These are phyloP conservation scores for Eudasyphora cyanicolor DNA, from an alignment of 2,888 invertebrate species.

Conservation along the genomic window DNA sequence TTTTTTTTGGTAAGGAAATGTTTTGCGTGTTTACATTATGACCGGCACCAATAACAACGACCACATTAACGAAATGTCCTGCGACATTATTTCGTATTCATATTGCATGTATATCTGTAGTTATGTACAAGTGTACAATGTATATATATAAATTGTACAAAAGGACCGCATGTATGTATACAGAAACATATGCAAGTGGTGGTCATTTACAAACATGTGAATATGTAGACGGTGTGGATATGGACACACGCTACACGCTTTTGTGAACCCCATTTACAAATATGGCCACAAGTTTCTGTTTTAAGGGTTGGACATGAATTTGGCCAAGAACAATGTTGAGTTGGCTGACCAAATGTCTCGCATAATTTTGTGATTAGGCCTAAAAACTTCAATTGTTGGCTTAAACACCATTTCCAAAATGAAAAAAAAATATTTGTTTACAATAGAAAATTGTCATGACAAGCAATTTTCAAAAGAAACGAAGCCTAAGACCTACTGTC, in stretches of 20 bases:
- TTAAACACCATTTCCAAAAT: too few species aligned
- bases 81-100: slow-evolving; percentile 52
- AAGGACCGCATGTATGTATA: not conserved
- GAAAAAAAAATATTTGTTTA: too few species aligned
- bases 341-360: not conserved
- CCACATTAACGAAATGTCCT: slow-evolving; percentile 44
- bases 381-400: too few species aligned
- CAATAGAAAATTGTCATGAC: too few species aligned
- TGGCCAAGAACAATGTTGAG: not conserved
- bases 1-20: slow-evolving; percentile 37
- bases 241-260: too few species aligned
- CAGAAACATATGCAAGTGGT: not conserved
- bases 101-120: too few species aligned
- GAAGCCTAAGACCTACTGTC: too few species aligned
- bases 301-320: slow-evolving; percentile 16
- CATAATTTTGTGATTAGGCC: not conserved
- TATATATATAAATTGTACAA: not conserved
- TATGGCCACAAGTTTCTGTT: slow-evolving; percentile 28
- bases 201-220: not conserved
- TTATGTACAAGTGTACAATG: not conserved
- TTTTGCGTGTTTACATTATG: slow-evolving; percentile 57
- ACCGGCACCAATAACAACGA: slow-evolving; percentile 30
- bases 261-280: slow-evolving; percentile 13
- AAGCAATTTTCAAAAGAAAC: too few species aligned
- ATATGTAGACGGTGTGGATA: slow-evolving; percentile 1